Percentiles rank a stretch among this genome's conserved stretches.
phyloP scores from a whole-genome alignment of 2,888 invertebrate genomes.

The Drosophila setosimentum region DNA sequence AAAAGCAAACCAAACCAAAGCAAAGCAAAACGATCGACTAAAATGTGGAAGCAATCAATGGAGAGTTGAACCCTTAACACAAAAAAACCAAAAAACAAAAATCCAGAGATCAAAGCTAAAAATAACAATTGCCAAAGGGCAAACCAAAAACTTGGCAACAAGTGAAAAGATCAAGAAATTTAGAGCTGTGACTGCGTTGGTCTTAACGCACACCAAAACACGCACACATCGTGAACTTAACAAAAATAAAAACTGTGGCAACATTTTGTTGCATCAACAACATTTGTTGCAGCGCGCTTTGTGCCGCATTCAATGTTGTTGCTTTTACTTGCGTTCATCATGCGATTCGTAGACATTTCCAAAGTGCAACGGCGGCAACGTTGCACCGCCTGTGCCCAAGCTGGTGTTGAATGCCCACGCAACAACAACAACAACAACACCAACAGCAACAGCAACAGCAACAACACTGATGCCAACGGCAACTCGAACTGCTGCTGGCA shows the following conservation, averaged over 20 bases:
- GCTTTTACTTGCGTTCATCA: slow-evolving; percentile 84
- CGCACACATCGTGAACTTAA: slow-evolving; percentile 21
- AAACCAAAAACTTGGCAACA: slow-evolving; percentile 64
- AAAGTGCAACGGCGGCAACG: slow-evolving; percentile 79
- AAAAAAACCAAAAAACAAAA: slow-evolving; percentile 23
- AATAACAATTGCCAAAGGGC: slow-evolving; percentile 49
- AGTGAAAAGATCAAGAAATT: slow-evolving; percentile 41
- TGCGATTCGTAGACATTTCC: slow-evolving; percentile 85
- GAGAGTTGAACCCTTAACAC: slow-evolving; percentile 64
- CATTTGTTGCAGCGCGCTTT: slow-evolving; percentile 59
- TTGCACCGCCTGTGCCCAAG: slow-evolving; percentile 66
- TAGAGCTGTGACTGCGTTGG: slow-evolving; percentile 61
- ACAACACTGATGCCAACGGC: slow-evolving; percentile 53
- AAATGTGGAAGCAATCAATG: slow-evolving; percentile 72
- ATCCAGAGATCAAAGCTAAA: slow-evolving; percentile 43
- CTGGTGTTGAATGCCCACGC: slow-evolving; percentile 58
- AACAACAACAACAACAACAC: slow-evolving; percentile 34
- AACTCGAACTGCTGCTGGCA: slow-evolving; percentile 68
- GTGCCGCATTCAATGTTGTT: slow-evolving; percentile 84
- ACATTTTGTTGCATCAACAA: slow-evolving; percentile 35
- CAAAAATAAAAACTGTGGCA: slow-evolving; percentile 54
- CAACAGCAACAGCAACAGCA: neutral
- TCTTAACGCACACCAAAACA: slow-evolving; percentile 42
- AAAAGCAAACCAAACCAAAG: slow-evolving; percentile 1
- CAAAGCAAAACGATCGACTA: slow-evolving; percentile 24